Evolutionary conservation across 2,797 vertebrate species (phyloP).

Genomic region (Sebastes kiyomatsui): DNA sequence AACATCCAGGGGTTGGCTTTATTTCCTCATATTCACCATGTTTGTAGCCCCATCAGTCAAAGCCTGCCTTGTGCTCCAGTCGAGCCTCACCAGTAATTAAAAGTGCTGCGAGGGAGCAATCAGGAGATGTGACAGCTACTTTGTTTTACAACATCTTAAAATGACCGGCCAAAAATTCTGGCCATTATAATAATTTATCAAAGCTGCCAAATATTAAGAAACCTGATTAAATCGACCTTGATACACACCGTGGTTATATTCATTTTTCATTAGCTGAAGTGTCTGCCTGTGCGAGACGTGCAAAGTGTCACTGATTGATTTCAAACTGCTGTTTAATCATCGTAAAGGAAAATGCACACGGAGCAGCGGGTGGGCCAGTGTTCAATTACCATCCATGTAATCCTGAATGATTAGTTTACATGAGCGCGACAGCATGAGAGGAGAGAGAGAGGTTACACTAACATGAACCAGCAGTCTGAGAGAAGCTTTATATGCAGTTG

Average conservation of each 20-base stretch:
- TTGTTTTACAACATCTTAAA: slow-evolving; percentile 28
- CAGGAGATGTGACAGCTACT: slow-evolving; percentile 12
- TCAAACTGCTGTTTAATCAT: slow-evolving; percentile 31
- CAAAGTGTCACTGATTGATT: slow-evolving; percentile 40
- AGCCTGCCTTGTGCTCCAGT: neutral
- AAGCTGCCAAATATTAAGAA: neutral
- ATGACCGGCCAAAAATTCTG: neutral
- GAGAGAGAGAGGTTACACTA: slow-evolving; percentile 2
- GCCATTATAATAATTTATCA: slow-evolving; percentile 33
- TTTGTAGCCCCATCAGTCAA: slow-evolving; percentile 56
- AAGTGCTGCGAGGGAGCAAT: slow-evolving; percentile 45
- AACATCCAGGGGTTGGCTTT: slow-evolving; percentile 17
- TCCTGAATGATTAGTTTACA: slow-evolving; percentile 50
- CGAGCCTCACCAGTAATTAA: slow-evolving; percentile 51
- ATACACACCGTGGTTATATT: neutral
- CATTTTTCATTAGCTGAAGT: neutral
- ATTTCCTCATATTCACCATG: slow-evolving; percentile 40
- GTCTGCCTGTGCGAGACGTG: neutral
- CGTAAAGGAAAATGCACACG: slow-evolving; percentile 9
- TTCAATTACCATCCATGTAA: slow-evolving; percentile 51
- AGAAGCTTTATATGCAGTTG: slow-evolving; percentile 1
- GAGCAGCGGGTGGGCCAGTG: slow-evolving; percentile 2
- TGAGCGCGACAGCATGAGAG: slow-evolving; percentile 7
- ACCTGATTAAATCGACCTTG: slow-evolving; percentile 24
- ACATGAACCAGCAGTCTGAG: neutral